Evolutionary conservation across 2,113 vertebrate genomes (phyloP).

Genomic region (Gnathonemus echidnorhynchus): DNA sequence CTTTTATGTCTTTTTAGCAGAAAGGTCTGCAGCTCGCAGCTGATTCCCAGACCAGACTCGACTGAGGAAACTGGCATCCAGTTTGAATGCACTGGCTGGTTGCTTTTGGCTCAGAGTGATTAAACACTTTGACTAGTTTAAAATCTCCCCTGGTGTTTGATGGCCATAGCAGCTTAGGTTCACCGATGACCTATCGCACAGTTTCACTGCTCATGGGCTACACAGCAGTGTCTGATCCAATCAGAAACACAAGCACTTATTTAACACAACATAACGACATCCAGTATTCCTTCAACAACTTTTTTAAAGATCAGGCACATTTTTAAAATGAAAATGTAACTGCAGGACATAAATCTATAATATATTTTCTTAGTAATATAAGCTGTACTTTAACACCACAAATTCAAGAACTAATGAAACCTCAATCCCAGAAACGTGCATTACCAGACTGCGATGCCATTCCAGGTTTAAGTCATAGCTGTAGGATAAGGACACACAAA

Average conservation of each 20-base stretch:
- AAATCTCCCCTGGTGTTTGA: not conserved
- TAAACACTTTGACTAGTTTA: not conserved
- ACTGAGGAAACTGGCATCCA: not conserved
- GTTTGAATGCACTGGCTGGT: not conserved
- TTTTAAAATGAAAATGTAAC: not conserved
- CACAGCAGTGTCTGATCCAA: not conserved
- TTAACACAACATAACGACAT: not conserved
- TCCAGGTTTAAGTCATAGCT: conserved; percentile 16
- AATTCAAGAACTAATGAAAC: not conserved
- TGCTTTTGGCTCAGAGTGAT: not conserved
- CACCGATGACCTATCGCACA: not conserved
- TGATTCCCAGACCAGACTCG: not conserved
- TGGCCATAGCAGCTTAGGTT: not conserved
- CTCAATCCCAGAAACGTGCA: not conserved
- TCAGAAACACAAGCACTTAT: not conserved
- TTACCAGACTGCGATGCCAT: not conserved
- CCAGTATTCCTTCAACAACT: not conserved
- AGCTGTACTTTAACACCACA: not conserved
- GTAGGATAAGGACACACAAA: conserved; percentile 8
- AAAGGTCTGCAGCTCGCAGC: not conserved
- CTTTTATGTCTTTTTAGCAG: not conserved
- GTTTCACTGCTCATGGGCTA: not conserved
- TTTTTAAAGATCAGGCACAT: not conserved
- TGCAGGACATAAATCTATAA: not conserved
- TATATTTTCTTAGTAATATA: not conserved